phyloP scores from a whole-genome alignment of 2,888 invertebrate species.

The Mythimna impura region DNA sequence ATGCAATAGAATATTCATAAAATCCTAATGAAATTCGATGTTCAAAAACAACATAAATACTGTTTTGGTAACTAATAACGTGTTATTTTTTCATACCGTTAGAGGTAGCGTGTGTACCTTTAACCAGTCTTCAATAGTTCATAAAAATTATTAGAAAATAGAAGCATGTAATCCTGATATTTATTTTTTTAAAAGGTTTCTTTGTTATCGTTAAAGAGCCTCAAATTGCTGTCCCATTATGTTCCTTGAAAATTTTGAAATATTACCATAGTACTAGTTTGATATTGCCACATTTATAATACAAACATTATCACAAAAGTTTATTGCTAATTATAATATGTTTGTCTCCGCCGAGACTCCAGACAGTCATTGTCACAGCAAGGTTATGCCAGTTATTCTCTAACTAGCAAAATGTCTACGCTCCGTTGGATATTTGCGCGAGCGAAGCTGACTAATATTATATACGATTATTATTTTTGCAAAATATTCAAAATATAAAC shows the following conservation, averaged over 20 bases:
- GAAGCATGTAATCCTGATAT: background rate
- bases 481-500: conserved; percentile 15
- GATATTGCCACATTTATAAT: conserved; percentile 34
- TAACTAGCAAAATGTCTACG: conserved; percentile 32
- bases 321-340: conserved; percentile 57
- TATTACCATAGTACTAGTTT: conserved; percentile 22
- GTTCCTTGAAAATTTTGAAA: conserved; percentile 15
- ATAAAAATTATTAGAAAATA: conserved; percentile 1
- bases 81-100: background rate
- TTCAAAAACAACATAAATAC: background rate
- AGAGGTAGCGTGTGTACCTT: background rate
- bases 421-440: conserved; percentile 24
- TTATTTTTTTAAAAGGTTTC: background rate
- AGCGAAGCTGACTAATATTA: conserved; percentile 24
- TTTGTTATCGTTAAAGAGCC: background rate
- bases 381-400: conserved; percentile 47
- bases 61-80: background rate
- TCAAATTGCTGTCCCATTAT: background rate
- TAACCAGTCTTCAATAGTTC: background rate
- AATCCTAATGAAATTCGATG: background rate
- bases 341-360: conserved; percentile 52
- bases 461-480: conserved; percentile 21
- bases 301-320: conserved; percentile 39
- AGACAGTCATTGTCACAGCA: conserved; percentile 59
- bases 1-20: background rate